A percentile compares a stretch with the other conserved stretches of the same genome.
Conservation (phyloP, 2,888 invertebrate species). For the Tillus elongatus region DNA sequence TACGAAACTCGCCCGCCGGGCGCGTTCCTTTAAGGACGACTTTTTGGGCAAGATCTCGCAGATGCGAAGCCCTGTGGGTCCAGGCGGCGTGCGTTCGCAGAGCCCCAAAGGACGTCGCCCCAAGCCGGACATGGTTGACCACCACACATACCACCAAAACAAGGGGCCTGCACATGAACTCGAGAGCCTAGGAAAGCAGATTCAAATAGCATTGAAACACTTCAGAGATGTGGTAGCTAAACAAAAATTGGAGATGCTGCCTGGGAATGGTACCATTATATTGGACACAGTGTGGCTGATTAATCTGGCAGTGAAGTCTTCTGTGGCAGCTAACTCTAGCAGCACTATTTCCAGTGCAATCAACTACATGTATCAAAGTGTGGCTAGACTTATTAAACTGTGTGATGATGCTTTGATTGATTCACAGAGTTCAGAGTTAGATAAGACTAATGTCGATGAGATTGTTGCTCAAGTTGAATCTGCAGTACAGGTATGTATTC, state of each 20-base stretch:
- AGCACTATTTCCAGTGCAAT: slow-evolving; percentile 68
- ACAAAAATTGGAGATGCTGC: slow-evolving; percentile 85
- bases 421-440: slow-evolving; percentile 57
- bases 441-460: slow-evolving; percentile 54
- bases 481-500: slow-evolving; percentile 55
- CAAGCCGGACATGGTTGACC: slow-evolving; percentile 28
- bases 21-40: slow-evolving; percentile 88
- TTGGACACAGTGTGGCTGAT: slow-evolving; percentile 86
- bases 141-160: slow-evolving; percentile 17
- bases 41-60: slow-evolving; percentile 82
- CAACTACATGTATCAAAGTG: slow-evolving; percentile 75
- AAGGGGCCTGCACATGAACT: slow-evolving; percentile 35
- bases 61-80: slow-evolving; percentile 66
- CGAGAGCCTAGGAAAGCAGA: slow-evolving; percentile 41
- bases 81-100: slow-evolving; percentile 30
- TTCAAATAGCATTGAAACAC: slow-evolving; percentile 72
- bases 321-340: slow-evolving; percentile 43
- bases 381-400: slow-evolving; percentile 78
- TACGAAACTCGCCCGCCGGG: slow-evolving; percentile 77
- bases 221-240: slow-evolving; percentile 89
- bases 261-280: slow-evolving; percentile 88
- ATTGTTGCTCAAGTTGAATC: slow-evolving; percentile 63
- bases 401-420: slow-evolving; percentile 82
- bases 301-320: slow-evolving; percentile 48
- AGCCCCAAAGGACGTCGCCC: slow-evolving; percentile 38